Conservation (phyloP, 2,888 invertebrate species). For the Busseola fusca region DNA sequence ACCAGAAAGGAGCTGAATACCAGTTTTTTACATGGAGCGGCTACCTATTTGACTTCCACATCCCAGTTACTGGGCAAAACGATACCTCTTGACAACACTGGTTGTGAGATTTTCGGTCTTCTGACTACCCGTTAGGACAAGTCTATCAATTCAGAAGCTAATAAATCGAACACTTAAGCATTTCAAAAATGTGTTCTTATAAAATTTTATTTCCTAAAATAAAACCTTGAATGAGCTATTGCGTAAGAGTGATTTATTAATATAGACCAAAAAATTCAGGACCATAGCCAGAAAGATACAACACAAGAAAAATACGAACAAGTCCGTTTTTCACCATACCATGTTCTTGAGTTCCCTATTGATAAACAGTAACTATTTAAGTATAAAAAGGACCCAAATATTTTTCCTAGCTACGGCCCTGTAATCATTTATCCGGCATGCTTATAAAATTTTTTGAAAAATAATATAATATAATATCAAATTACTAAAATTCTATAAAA, state of each 20-base stretch:
- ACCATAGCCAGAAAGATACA: background rate
- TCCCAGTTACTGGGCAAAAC: background rate
- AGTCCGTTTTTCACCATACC: background rate
- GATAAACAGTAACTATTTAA: background rate
- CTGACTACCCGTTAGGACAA: background rate
- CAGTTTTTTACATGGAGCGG: background rate
- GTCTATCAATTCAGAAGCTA: background rate
- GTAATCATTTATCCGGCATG: background rate
- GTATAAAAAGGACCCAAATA: too few species aligned
- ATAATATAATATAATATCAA: conserved; percentile 22
- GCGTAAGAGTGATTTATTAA: conserved; percentile 28
- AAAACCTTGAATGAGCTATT: background rate
- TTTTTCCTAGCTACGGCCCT: background rate
- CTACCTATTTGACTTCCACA: background rate
- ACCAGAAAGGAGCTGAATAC: background rate
- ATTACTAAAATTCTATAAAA: conserved; percentile 40
- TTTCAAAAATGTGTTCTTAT: background rate
- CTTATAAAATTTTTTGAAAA: conserved; percentile 22
- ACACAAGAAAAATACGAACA: conserved; percentile 15
- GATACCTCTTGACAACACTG: background rate
- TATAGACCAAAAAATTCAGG: background rate
- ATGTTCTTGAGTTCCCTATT: background rate
- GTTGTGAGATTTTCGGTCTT: background rate
- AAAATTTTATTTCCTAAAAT: background rate
- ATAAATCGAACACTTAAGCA: background rate